A percentile compares a stretch with the other conserved stretches of the same genome.
Conservation (phyloP, 2,797 vertebrate species). For the Eulemur rubriventer region DNA sequence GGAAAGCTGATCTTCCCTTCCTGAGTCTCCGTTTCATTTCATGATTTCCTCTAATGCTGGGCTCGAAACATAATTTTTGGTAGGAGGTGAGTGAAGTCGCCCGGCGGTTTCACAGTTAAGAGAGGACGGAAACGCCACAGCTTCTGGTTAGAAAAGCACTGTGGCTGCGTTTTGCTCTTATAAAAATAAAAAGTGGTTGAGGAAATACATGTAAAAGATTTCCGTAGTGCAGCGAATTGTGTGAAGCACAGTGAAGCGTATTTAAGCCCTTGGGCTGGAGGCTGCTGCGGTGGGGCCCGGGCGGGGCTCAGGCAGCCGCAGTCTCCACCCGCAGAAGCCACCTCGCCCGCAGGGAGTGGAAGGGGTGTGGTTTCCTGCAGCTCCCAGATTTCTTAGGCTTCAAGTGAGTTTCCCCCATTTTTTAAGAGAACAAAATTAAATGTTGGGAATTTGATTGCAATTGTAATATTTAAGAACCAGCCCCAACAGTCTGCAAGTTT, state of each 20-base stretch:
- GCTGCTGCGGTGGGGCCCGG: fast-evolving
- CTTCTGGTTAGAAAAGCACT: neutral
- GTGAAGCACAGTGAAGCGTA: fast-evolving
- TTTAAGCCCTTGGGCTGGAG: fast-evolving
- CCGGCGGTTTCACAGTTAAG: fast-evolving
- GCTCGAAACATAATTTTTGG: neutral
- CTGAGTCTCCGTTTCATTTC: fast-evolving
- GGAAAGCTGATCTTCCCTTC: fast-evolving
- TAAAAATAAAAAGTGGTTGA: neutral
- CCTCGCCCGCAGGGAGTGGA: too few species aligned
- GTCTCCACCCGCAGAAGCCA: fast-evolving
- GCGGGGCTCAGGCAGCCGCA: fast-evolving
- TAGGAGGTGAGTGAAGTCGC: fast-evolving
- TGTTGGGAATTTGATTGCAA: neutral
- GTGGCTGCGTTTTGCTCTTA: neutral
- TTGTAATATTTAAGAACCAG: fast-evolving
- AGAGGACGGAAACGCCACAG: neutral
- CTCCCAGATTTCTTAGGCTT: neutral
- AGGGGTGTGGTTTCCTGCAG: neutral
- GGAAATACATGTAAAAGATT: neutral
- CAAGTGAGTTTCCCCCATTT: neutral
- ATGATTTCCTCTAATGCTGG: neutral
- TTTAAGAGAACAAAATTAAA: neutral
- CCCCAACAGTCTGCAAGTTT: fast-evolving
- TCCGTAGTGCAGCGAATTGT: fast-evolving